Evolutionary conservation across 2,113 vertebrate genomes (phyloP).

Genomic region (Leptosomus discolor): DNA sequence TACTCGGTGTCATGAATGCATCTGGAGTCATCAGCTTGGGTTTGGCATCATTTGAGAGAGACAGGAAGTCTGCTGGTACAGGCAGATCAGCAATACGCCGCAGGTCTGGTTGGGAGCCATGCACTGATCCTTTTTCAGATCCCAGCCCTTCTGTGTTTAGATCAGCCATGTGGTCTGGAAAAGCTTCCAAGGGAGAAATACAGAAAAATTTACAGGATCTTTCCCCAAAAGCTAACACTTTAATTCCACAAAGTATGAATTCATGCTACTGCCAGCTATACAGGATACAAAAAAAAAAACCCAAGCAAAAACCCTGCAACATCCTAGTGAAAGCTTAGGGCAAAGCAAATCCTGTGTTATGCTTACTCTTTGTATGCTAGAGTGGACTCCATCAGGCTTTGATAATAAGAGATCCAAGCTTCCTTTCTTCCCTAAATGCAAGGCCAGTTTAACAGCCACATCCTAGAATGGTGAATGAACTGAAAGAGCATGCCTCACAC

Average conservation of each 20-base stretch:
- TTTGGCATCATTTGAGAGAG: constrained; percentile 79
- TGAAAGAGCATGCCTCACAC: background rate
- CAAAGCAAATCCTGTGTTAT: background rate
- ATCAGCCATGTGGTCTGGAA: constrained; percentile 86
- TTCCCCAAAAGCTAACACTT: background rate
- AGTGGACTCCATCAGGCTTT: background rate
- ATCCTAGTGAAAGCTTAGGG: background rate
- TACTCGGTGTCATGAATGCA: constrained; percentile 94
- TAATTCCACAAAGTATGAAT: background rate
- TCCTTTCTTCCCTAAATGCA: background rate
- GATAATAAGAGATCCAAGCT: background rate
- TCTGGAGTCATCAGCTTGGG: constrained; percentile 98
- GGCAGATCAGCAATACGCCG: constrained; percentile 86
- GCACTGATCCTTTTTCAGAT: constrained; percentile 83
- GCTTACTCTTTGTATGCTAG: background rate
- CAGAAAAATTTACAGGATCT: background rate
- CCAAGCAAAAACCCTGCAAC: background rate
- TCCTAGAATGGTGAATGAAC: background rate
- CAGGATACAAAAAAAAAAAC: background rate
- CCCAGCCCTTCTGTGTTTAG: constrained; percentile 75
- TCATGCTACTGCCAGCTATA: background rate
- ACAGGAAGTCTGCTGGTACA: constrained; percentile 87
- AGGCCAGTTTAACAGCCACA: background rate
- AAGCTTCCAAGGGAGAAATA: constrained; percentile 64
- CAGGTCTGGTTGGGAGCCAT: constrained; percentile 86